Evolutionary conservation across 2,888 invertebrate species (phyloP), one percentile per base, ranked within the genome.

Genomic region (Atethmia centrago): DNA sequence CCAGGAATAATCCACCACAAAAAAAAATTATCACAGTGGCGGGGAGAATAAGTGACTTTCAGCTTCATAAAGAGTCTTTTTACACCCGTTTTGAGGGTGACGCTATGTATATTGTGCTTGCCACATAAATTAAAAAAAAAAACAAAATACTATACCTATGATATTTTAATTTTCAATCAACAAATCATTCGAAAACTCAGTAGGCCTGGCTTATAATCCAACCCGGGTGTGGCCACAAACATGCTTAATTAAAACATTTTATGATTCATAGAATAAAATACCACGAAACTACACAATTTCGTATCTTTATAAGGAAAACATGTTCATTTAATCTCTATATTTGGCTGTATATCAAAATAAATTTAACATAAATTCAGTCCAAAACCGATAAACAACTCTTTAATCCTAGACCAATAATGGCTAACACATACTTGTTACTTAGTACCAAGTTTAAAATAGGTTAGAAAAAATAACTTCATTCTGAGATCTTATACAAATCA

Each of bases 371-470:
- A 53, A 31, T 25, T 49, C 28, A 40, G 12, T 51, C 14, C 7
- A 19, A 63, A 31, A 40, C 36, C 19, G 9, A 36, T 62, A n/a
- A 16, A 28, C 10, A 25, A 21, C 5, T 49, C 7, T 74, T 47
- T 56, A 58, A 74, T 36, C n/a, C 40, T 73, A 65, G 66, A 67
- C 42, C 74, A 66, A 58, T n/a, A 58, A 36, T 51, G 49, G 56
- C 56, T 56, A 16, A 28, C 28, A 65, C 25, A 42, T n/a, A 74
- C 73, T 42, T 49, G 64, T 31, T 31, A 56, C 64, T 40, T 16
- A 12, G 51, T 28, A 53, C 19, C 55, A 64, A 64, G 21, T 56
- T 25, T 25, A 31, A 64, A 64, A 73, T 65, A 51, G 21, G 2
- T 51, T 74, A 51, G 2, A 42, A 59, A n/a, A 74, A 64, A 56